These are phyloP conservation scores for Eupithecia subfuscata DNA, from an alignment of 2,888 invertebrate species.

Conservation along the genomic window DNA sequence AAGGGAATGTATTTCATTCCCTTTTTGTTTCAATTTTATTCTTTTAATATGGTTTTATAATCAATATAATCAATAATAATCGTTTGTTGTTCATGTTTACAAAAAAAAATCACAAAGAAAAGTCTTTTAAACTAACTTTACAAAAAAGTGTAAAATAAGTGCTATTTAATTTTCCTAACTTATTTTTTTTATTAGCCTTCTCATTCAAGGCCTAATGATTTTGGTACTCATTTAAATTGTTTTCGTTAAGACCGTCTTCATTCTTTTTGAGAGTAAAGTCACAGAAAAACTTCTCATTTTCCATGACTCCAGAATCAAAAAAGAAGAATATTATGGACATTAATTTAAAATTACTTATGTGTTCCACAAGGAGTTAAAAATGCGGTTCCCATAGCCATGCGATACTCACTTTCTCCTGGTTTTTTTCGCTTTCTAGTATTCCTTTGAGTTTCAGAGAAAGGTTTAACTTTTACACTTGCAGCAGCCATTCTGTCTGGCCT, in stretches of 20 bases:
- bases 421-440: constrained; percentile 89
- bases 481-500: constrained; percentile 82
- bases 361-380: not conserved
- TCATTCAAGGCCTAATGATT: not conserved
- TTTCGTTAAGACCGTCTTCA: not conserved
- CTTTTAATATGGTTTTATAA: too few species aligned
- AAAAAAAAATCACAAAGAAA: too few species aligned
- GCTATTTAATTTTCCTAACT: not conserved
- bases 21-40: too few species aligned
- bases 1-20: too few species aligned
- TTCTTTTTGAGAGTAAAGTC: not conserved
- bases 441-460: constrained; percentile 59
- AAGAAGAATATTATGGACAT: not conserved
- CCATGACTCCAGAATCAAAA: not conserved
- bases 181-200: not conserved
- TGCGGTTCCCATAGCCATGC: constrained; percentile 25
- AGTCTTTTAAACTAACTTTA: not conserved
- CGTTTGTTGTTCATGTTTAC: too few species aligned
- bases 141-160: not conserved
- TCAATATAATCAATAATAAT: too few species aligned
- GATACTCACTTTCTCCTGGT: constrained; percentile 85
- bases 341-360: not conserved
- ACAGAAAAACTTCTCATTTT: not conserved
- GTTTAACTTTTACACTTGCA: constrained; percentile 56
- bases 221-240: not conserved